These are phyloP conservation scores for Spizaetus ornatus DNA, from an alignment of 2,113 vertebrate species.

Conservation along the genomic window DNA sequence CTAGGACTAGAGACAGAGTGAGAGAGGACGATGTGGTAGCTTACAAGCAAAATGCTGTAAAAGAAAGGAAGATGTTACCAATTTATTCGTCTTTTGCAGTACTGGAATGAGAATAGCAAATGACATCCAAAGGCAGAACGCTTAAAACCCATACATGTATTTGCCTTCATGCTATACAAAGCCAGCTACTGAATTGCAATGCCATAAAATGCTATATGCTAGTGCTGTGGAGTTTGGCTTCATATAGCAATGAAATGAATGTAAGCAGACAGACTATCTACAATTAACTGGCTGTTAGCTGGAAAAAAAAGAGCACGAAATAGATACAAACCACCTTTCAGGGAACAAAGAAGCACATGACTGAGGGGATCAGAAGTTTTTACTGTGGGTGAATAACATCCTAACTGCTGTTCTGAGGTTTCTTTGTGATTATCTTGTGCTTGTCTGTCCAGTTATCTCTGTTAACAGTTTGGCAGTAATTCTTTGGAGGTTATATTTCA, in stretches of 20 bases:
- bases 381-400: background rate
- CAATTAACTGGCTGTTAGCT: background rate
- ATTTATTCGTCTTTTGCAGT: background rate
- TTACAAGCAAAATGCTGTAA: background rate
- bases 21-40: background rate
- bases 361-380: background rate
- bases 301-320: accelerated
- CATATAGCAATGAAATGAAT: accelerated
- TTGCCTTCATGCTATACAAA: background rate
- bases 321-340: background rate
- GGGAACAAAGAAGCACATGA: background rate
- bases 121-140: background rate
- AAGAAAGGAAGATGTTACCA: background rate
- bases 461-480: background rate
- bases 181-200: background rate
- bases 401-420: background rate
- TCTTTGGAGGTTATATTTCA: background rate
- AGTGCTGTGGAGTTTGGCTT: background rate
- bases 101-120: background rate
- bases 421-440: background rate
- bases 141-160: background rate
- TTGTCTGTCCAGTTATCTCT: background rate
- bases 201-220: background rate
- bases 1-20: background rate
- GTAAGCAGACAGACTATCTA: background rate